phyloP scores from a whole-genome alignment of 30 jellyfish, hydroid and myxozoan genomes.

The Cassiopea xamachana region DNA sequence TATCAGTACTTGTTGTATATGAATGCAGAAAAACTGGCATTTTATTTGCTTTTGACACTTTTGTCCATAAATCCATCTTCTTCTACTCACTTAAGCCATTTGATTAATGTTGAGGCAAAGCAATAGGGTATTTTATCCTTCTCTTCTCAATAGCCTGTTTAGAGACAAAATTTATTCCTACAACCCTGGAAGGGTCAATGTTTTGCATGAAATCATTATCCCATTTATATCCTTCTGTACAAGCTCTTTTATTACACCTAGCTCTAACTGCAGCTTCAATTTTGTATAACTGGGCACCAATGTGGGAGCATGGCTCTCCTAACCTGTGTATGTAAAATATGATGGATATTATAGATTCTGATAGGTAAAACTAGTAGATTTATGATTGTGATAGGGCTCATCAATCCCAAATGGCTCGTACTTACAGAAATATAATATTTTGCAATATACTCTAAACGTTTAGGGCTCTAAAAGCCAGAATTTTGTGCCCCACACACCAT shows the following conservation, averaged over 20 bases:
- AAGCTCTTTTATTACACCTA: slow-evolving; percentile 1
- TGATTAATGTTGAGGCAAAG: not conserved
- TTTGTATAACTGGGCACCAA: slow-evolving; percentile 26
- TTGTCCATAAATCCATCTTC: not conserved
- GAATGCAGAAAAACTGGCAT: slow-evolving; percentile 14
- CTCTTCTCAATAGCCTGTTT: not conserved
- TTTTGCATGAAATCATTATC: not conserved
- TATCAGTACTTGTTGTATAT: not conserved
- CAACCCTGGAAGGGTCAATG: slow-evolving; percentile 1
- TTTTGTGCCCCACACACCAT: no score
- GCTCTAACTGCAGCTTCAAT: slow-evolving; percentile 36
- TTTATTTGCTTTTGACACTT: not conserved
- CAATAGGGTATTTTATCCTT: not conserved
- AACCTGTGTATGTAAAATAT: not conserved
- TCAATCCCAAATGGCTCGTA: not conserved
- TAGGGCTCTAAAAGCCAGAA: no score
- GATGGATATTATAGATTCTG: not conserved
- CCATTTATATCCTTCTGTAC: not conserved
- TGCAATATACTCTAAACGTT: not conserved
- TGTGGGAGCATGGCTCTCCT: slow-evolving; percentile 34
- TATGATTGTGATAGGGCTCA: not conserved
- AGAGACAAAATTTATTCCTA: not conserved
- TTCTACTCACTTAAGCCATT: not conserved
- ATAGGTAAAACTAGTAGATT: not conserved
- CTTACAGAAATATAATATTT: not conserved